Percentiles rank a stretch among this genome's conserved stretches.
Conservation (phyloP, 2,113 vertebrate genomes). For the Aptenodytes patagonicus region DNA sequence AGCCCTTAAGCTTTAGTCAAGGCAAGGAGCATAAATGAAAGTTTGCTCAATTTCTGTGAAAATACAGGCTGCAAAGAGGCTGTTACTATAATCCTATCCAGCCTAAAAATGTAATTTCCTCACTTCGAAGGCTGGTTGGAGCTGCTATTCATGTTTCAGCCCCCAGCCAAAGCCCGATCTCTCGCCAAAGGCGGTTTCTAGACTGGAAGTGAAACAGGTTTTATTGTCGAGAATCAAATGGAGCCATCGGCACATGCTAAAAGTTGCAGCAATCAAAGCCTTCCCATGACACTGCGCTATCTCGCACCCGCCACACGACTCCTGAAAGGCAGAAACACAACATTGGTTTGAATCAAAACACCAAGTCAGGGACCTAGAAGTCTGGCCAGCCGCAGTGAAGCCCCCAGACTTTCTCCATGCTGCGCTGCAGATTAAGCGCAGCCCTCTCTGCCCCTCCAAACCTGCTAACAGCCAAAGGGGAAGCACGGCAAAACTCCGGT, state of each 20-base stretch:
- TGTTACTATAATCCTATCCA: not conserved
- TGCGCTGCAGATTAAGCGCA: not conserved
- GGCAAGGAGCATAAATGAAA: not conserved
- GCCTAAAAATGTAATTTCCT: not conserved
- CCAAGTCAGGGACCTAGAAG: not conserved
- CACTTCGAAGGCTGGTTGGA: not conserved
- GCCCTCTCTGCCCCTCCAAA: not conserved
- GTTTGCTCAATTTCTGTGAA: not conserved
- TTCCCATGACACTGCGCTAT: not conserved
- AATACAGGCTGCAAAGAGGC: not conserved
- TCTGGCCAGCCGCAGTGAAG: not conserved
- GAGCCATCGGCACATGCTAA: not conserved
- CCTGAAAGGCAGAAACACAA: not conserved
- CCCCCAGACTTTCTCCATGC: not conserved
- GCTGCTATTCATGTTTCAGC: not conserved
- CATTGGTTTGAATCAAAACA: not conserved
- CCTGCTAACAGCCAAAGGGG: not conserved
- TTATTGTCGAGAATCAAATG: not conserved
- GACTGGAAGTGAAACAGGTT: slow-evolving; percentile 17
- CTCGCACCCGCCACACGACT: not conserved
- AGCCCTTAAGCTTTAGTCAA: not conserved
- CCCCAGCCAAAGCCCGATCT: not conserved
- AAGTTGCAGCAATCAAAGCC: not conserved
- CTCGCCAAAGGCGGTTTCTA: not conserved
- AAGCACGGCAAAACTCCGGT: not conserved